phyloP scores from a whole-genome alignment of 1,140 invertebrate genomes.

The Ridgeia piscesae region DNA sequence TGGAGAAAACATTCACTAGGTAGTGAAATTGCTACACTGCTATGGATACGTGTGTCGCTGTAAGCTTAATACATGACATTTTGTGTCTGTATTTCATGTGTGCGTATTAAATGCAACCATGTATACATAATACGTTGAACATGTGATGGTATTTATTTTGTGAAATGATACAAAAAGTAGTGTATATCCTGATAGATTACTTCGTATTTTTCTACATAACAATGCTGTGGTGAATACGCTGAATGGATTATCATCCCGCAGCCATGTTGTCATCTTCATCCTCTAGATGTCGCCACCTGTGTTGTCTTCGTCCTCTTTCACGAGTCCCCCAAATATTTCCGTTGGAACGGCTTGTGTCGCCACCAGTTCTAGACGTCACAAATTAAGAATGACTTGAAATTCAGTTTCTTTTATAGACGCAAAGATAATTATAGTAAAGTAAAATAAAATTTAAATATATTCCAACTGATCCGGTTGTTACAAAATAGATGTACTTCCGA shows the following conservation, averaged over 20 bases:
- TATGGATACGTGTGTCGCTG: neutral
- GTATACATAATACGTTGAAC: neutral
- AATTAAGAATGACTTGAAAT: slow-evolving; percentile 20
- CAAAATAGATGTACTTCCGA: no score
- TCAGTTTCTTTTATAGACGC: neutral
- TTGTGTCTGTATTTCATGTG: neutral
- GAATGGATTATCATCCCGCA: neutral
- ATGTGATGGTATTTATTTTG: neutral
- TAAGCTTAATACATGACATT: neutral
- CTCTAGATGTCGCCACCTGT: neutral
- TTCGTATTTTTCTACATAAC: neutral
- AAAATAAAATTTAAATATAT: no score
- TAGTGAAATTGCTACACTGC: neutral
- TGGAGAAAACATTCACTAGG: neutral
- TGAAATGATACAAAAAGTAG: neutral
- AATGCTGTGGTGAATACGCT: neutral
- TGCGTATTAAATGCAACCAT: neutral
- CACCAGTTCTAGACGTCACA: slow-evolving; percentile 64
- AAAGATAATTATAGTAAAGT: neutral
- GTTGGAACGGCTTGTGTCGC: slow-evolving; percentile 79
- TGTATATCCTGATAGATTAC: neutral
- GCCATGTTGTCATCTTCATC: neutral
- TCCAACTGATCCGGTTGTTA: no score
- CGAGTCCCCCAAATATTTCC: slow-evolving; percentile 83
- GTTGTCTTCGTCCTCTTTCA: slow-evolving; percentile 44